These are phyloP conservation scores for Zaprionus bogoriensis DNA, from an alignment of 2,888 invertebrate species.

Conservation along the genomic window DNA sequence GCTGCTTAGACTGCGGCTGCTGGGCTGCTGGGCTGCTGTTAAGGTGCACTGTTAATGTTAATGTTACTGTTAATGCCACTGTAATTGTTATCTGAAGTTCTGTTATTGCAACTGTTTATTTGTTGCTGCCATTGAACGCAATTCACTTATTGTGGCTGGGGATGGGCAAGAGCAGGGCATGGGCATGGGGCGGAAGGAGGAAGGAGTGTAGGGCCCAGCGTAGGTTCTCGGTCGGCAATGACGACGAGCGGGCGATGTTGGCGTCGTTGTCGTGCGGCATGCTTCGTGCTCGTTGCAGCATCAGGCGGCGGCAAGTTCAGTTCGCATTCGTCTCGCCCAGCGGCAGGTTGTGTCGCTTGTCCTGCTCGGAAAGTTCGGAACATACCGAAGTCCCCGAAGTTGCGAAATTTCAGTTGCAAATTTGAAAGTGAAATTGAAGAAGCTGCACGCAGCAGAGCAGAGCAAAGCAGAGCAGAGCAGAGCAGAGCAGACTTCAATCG, in stretches of 20 bases:
- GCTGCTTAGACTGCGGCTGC: no score
- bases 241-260: not conserved
- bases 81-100: not conserved
- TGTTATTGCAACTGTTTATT: not conserved
- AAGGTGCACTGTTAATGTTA: not conserved
- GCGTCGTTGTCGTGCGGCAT: slow-evolving; percentile 12
- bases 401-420: slow-evolving; percentile 41
- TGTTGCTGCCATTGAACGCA: slow-evolving; percentile 12
- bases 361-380: no score
- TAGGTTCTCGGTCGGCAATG: not conserved
- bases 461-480: no score
- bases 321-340: slow-evolving; percentile 62
- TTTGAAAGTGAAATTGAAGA: slow-evolving; percentile 38
- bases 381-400: no score
- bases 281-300: slow-evolving; percentile 34
- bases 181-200: not conserved
- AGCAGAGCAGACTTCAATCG: not conserved
- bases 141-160: slow-evolving; percentile 3
- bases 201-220: not conserved
- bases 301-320: slow-evolving; percentile 44
- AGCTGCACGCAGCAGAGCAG: no score
- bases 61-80: not conserved
- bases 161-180: not conserved
- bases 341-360: slow-evolving; percentile 66
- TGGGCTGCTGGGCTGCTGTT: no score